Evolutionary conservation across 2,888 invertebrate species (phyloP), one percentile per base, ranked within the genome.

Genomic region (Ophion slaviceki): DNA sequence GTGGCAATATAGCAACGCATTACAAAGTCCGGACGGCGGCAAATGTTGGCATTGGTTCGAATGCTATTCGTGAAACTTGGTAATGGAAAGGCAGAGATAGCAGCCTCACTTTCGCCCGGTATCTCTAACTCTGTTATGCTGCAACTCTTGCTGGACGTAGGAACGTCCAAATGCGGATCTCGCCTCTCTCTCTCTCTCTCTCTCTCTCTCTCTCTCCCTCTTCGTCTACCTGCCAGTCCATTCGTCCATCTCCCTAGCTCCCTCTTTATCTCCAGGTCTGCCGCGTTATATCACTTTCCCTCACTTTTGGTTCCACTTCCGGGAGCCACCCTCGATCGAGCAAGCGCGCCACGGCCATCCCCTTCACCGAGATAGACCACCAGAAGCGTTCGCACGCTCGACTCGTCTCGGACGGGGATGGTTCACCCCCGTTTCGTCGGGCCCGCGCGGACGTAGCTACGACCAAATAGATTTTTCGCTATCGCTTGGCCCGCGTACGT

Each of bases 391-490:
- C 90, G 85, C 88, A 89, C 89, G 88, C 82, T 86, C 85, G 84
- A 84, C 87, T 86, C 87, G 87, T 72, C 85, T 71, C 67, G 76
- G 53, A 14, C 40, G 53, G 70, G 72, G 74, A 17, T 68, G 24
- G 64, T 57, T 14, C 45, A 11, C 53, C 71, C 71, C 53, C 62
- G 24, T 70, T 24, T 59, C 83, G 74, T 78, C 76, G 71, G 57
- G 20, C 59, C n/a, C n/a, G 66, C 20, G 74, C 80, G 88, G 85
- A 88, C 89, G 89, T 91, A 90, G 89, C 88, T 88, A 87, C 88
- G 89, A 89, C 40, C 7, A 40, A 92, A 92, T 92, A 91, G 92
- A 92, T 92, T 92, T 32, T 92, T 92, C 91, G 90, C 91, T 92
- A 92, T 92, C 91, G 80, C 5, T 40, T 8, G 40, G 1, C 8